Evolutionary conservation across 2,113 vertebrate genomes (phyloP).

Genomic region (Podiceps cristatus): DNA sequence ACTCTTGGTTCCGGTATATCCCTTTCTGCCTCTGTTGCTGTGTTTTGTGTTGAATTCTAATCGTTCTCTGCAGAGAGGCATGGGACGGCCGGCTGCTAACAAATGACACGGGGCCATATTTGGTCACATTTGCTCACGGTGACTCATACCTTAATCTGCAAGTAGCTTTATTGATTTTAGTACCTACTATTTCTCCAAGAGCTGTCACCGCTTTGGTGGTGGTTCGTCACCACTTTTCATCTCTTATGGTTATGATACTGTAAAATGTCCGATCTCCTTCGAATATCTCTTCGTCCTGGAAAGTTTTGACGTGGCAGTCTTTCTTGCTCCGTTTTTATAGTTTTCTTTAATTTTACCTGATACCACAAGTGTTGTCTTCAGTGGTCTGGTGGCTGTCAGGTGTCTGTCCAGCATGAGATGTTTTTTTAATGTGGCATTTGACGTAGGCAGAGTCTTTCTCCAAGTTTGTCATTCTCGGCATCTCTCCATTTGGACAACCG

Average conservation of each 20-base stretch:
- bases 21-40: neutral
- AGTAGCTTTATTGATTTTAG: constrained; percentile 65
- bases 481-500: neutral
- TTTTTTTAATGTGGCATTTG: neutral
- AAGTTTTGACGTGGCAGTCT: neutral
- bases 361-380: neutral
- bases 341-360: neutral
- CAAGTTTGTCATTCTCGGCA: neutral
- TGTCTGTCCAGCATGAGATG: neutral
- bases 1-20: neutral
- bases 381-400: neutral
- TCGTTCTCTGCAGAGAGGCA: neutral
- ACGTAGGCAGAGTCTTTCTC: neutral
- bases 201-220: constrained; percentile 51
- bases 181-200: constrained; percentile 48
- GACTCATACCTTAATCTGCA: constrained; percentile 66
- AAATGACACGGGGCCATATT: constrained; percentile 45
- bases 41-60: constrained; percentile 43
- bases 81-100: constrained; percentile 19
- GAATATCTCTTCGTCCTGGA: neutral
- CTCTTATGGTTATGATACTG: neutral
- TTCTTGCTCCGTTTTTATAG: neutral
- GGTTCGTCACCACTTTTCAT: constrained; percentile 34
- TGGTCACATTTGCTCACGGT: constrained; percentile 33
- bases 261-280: neutral